Evolutionary conservation across 2,797 vertebrate genomes (phyloP).

Genomic region (Manis crassicaudata): DNA sequence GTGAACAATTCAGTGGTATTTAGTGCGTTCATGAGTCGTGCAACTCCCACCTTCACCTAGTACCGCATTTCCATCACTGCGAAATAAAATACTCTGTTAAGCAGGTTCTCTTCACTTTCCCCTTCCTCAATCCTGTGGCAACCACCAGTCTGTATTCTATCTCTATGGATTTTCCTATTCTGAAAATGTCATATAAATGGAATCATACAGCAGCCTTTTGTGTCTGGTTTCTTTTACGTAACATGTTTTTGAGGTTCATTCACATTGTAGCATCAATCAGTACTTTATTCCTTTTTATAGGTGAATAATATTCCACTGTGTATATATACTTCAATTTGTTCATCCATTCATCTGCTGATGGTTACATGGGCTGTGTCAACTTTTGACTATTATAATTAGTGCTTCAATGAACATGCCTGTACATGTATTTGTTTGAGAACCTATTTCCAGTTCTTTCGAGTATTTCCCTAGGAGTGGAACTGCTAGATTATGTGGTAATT

Average conservation of each 20-base stretch:
- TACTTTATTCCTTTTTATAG: neutral
- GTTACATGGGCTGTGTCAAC: neutral
- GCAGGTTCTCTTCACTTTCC: neutral
- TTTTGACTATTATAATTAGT: neutral
- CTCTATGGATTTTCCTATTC: neutral
- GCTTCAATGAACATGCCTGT: neutral
- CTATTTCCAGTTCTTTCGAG: neutral
- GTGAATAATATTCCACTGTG: neutral
- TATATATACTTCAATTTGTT: neutral
- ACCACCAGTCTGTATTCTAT: neutral
- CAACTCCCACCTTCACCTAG: neutral
- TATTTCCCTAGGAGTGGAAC: neutral
- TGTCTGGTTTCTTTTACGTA: neutral
- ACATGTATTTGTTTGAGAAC: neutral
- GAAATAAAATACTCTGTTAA: neutral
- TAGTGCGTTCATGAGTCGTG: neutral
- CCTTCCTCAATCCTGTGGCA: neutral
- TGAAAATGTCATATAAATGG: neutral
- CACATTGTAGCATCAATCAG: neutral
- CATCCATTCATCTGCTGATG: neutral
- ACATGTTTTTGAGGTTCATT: neutral
- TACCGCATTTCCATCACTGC: neutral
- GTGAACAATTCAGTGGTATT: neutral
- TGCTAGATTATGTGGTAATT: neutral
- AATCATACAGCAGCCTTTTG: neutral